These are phyloP conservation scores for Antheraea yamamai DNA, from an alignment of 2,888 invertebrate species.

Conservation along the genomic window DNA sequence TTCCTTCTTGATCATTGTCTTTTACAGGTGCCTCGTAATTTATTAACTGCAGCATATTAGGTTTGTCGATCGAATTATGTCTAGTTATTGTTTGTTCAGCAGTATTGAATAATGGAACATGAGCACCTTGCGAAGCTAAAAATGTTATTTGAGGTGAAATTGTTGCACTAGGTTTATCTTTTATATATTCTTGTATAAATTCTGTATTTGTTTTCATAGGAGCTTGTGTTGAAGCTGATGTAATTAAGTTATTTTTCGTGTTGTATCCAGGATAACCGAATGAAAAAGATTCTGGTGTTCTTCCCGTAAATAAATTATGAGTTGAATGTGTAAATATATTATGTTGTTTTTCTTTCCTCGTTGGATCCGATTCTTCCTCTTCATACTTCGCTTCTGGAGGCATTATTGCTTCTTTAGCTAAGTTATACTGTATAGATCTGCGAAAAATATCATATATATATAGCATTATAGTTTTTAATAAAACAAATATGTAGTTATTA, in stretches of 20 bases:
- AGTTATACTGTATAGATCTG: constrained; percentile 74
- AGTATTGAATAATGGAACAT: constrained; percentile 57
- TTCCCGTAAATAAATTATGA: constrained; percentile 68
- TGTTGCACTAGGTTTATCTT: constrained; percentile 55
- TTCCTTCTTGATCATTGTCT: constrained; percentile 63
- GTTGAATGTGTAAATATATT: constrained; percentile 40
- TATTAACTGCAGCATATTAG: constrained; percentile 66
- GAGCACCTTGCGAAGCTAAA: constrained; percentile 74
- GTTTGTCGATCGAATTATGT: constrained; percentile 61
- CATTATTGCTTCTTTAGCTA: constrained; percentile 74
- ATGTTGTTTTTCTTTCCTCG: constrained; percentile 49
- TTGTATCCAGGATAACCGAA: constrained; percentile 55
- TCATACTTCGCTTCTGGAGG: constrained; percentile 62
- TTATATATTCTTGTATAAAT: constrained; percentile 55
- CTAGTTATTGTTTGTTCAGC: constrained; percentile 57
- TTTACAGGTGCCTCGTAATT: constrained; percentile 68
- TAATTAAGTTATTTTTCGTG: constrained; percentile 58
- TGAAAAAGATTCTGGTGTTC: constrained; percentile 76
- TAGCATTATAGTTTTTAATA: too few species aligned
- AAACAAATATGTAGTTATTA: background rate
- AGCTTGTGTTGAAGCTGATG: constrained; percentile 58
- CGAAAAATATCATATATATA: constrained; percentile 19
- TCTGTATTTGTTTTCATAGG: constrained; percentile 59
- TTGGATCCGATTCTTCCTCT: constrained; percentile 54
- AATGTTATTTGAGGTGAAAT: constrained; percentile 77